Conservation (phyloP, 2,113 vertebrate genomes). For the Cephalopterus ornatus region DNA sequence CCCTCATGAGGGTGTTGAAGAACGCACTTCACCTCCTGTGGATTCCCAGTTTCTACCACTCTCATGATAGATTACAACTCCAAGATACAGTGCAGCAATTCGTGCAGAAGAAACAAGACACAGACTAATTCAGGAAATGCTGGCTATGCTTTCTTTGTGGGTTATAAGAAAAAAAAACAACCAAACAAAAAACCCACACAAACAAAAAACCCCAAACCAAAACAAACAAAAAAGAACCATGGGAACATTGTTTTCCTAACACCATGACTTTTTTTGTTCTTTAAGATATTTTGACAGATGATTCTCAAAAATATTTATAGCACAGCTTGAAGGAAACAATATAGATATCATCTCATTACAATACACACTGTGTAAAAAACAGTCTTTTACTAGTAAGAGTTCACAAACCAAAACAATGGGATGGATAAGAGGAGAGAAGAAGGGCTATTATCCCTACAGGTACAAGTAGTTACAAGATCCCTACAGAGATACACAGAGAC, state of each 20-base stretch:
- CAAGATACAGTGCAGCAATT: neutral
- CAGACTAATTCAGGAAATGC: neutral
- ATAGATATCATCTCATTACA: neutral
- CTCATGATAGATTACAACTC: neutral
- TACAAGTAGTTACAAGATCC: neutral
- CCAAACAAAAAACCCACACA: too few species aligned
- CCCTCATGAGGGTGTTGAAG: neutral
- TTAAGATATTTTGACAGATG: neutral
- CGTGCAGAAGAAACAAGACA: neutral
- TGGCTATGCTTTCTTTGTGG: neutral
- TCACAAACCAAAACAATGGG: constrained; percentile 3
- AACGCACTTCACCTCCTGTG: neutral
- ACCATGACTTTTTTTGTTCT: rapidly evolving
- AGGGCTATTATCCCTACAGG: constrained; percentile 22
- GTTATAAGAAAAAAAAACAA: too few species aligned
- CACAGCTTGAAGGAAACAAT: constrained; percentile 11
- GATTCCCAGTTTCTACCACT: neutral
- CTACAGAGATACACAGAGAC: neutral
- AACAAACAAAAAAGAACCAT: neutral
- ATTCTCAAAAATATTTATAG: neutral
- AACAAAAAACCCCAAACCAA: neutral
- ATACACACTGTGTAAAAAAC: neutral
- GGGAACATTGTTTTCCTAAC: neutral
- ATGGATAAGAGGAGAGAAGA: neutral
- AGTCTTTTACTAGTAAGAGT: constrained; percentile 6